These are phyloP conservation scores for Halocaridina rubra DNA, from an alignment of 2,888 invertebrate genomes.

Conservation along the genomic window DNA sequence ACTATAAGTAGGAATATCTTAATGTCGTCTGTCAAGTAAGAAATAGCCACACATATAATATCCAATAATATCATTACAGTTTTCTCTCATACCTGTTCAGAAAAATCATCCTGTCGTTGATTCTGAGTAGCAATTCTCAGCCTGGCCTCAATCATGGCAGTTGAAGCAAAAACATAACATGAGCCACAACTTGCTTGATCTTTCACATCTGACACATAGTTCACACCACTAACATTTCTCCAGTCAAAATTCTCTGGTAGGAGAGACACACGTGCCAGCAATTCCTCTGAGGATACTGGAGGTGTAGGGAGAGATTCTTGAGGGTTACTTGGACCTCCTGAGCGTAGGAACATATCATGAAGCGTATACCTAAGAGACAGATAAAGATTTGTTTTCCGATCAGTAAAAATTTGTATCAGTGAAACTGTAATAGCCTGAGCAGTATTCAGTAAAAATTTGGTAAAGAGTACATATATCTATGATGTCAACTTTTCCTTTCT, in stretches of 20 bases:
- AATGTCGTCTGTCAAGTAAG: no score
- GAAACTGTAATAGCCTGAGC: no score
- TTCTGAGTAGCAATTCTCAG: slow-evolving; percentile 69
- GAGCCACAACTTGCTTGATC: slow-evolving; percentile 69
- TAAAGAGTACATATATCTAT: no score
- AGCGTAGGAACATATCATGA: slow-evolving; percentile 67
- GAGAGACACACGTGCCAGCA: slow-evolving; percentile 53
- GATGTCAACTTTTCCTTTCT: no score
- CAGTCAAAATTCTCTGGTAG: slow-evolving; percentile 67
- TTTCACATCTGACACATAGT: slow-evolving; percentile 65
- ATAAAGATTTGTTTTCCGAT: no score
- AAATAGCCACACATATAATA: no score
- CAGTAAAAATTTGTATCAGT: no score
- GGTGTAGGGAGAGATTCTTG: slow-evolving; percentile 33
- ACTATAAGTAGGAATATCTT: no score
- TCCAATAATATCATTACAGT: no score
- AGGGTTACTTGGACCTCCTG: slow-evolving; percentile 67
- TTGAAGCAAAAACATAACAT: slow-evolving; percentile 71
- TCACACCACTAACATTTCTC: slow-evolving; percentile 67
- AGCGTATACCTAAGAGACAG: no score
- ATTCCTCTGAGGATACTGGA: slow-evolving; percentile 45
- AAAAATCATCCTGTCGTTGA: slow-evolving; percentile 67
- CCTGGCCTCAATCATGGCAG: slow-evolving; percentile 71
- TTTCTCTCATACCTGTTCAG: slow-evolving; percentile 69
- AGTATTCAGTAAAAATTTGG: no score